Conservation (phyloP, 2,888 invertebrate genomes). For the Stramonita haemastoma region DNA sequence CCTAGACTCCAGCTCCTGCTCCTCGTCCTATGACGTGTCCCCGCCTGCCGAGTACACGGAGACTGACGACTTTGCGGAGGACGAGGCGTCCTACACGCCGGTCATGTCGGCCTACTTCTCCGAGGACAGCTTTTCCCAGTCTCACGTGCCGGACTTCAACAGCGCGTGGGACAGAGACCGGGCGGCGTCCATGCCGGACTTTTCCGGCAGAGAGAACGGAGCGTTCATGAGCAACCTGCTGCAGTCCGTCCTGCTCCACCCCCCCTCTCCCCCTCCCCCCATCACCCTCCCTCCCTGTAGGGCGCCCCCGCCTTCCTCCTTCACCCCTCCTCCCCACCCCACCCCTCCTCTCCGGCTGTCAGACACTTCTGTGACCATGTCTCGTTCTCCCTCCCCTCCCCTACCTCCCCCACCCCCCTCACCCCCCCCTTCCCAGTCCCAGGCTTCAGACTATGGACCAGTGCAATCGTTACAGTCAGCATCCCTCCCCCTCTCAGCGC, state of each 20-base stretch:
- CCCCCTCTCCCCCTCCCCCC: background rate
- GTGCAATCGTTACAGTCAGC: background rate
- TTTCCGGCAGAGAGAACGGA: background rate
- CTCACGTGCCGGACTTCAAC: background rate
- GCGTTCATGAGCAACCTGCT: slow-evolving; percentile 3
- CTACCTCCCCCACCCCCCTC: background rate
- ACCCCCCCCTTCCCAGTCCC: background rate
- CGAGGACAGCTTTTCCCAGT: slow-evolving; percentile 29
- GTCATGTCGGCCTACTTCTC: slow-evolving; percentile 30
- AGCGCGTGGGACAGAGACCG: slow-evolving; percentile 34
- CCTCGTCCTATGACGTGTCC: slow-evolving; percentile 7
- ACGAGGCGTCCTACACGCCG: slow-evolving; percentile 25
- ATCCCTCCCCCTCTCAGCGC: background rate
- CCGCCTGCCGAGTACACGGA: slow-evolving; percentile 24
- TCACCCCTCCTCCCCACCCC: background rate
- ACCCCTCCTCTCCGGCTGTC: background rate
- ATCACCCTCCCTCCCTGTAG: background rate
- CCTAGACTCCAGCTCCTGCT: slow-evolving; percentile 1
- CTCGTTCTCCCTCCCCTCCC: background rate
- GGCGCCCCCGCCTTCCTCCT: background rate
- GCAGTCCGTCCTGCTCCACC: background rate
- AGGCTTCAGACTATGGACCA: background rate
- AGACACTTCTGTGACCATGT: background rate
- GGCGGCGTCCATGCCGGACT: slow-evolving; percentile 28
- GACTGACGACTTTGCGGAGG: slow-evolving; percentile 30